Conservation (phyloP, 2,797 vertebrate species). For the Enteromius anoplus region DNA sequence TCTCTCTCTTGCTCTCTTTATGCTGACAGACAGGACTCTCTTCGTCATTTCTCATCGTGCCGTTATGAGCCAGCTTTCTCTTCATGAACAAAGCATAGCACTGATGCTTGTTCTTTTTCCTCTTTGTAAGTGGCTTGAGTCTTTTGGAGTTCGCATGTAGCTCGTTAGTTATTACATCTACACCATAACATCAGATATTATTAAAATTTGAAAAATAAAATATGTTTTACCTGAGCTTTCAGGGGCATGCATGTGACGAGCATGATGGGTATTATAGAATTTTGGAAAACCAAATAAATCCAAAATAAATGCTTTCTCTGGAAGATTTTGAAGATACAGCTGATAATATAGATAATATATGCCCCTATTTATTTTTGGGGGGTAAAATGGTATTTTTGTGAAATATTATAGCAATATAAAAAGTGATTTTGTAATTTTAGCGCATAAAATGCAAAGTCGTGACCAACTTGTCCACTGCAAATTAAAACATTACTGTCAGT, state of each 20-base stretch:
- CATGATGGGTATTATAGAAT: not conserved
- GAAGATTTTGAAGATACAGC: not conserved
- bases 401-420: too few relatives aligned
- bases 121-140: not conserved
- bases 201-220: not conserved
- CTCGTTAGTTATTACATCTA: not conserved
- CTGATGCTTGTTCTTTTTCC: constrained; percentile 8
- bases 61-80: constrained; percentile 26
- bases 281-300: too few relatives aligned
- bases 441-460: not conserved
- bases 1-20: constrained; percentile 27
- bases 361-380: not conserved
- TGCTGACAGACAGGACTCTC: constrained; percentile 49
- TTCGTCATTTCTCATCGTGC: constrained; percentile 46
- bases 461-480: not conserved
- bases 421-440: too few relatives aligned
- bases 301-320: not conserved
- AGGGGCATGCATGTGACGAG: not conserved
- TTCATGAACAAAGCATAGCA: constrained; percentile 34
- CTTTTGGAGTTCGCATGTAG: not conserved
- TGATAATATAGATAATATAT: not conserved
- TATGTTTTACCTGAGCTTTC: not conserved
- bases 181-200: not conserved
- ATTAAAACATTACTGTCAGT: not conserved
- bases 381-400: too few relatives aligned